Evolutionary conservation across 2,888 invertebrate species (phyloP), one percentile per base, ranked within the genome.

Genomic region (Arrhopalites spinosus): DNA sequence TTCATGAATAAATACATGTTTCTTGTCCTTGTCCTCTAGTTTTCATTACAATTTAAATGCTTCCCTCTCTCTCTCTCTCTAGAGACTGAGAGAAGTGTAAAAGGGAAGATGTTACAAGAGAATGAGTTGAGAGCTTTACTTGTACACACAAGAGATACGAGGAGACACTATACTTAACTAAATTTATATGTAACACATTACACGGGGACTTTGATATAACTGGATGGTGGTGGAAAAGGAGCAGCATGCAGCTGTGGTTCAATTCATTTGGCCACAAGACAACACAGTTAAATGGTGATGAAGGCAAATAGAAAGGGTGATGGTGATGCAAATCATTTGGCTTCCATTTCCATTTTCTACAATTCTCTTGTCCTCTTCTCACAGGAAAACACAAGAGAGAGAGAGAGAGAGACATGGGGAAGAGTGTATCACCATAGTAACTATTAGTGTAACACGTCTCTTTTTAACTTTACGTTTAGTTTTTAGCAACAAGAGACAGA

Each of bases 261-360:
- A 67, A 67, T 45, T 67, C 66, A 67, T 67, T 67, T 67, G 66
- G 66, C 66, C 66, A 67, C 66, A 63, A 29, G 25, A 63, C 63
- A 67, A 30, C 30, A 29, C 30, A n/a, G 43, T 64, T 64, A 43
- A 64, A 64, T 59, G 59, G 59, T 59, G 59, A 59, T 59, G 59
- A 59, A 59, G 59, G 59, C 59, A 59, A 59, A 59, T 59, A 59
- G 59, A 25, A 59, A 59, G 20, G 59, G 59, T 59, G 59, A 59
- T 59, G 59, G 59, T 59, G 59, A 59, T 59, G 59, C 59, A 59
- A 59, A 59, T 59, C 25, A 59, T 59, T 59, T 59, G 59, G 23
- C 27, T 25, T 59, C 25, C 25, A 36, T 36, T 36, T 36, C 11
- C n/a, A n/a, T n/a, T n/a, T n/a, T n/a, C n/a, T n/a, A 56, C n/a